Evolutionary conservation across 2,113 vertebrate species (phyloP).

Genomic region (Thunnus maccoyii): DNA sequence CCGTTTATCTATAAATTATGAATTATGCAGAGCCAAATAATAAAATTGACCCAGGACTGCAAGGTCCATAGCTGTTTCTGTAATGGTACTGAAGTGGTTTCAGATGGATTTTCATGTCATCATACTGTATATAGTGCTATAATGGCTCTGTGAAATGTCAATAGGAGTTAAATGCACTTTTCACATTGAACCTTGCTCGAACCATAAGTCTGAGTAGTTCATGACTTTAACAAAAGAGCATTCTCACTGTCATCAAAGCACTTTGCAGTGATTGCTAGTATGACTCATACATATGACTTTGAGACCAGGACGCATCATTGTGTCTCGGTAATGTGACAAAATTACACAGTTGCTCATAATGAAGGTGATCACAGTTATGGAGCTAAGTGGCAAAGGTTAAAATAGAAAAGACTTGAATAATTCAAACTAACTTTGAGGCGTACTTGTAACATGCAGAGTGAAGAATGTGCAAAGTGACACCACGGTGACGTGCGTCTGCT

Average conservation of each 20-base stretch:
- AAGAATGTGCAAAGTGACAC: neutral
- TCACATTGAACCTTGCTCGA: neutral
- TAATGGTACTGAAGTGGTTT: conserved; percentile 5
- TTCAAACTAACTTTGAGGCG: neutral
- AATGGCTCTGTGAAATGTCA: conserved; percentile 1
- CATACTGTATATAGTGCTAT: neutral
- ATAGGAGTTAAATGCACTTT: neutral
- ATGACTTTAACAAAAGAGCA: conserved; percentile 9
- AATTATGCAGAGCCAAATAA: conserved; percentile 3
- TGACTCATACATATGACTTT: neutral
- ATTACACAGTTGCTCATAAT: neutral
- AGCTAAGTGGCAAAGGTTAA: neutral
- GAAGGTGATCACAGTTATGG: neutral
- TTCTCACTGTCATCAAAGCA: neutral
- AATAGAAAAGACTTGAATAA: neutral
- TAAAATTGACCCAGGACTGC: neutral
- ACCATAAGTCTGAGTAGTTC: neutral
- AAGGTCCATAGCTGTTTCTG: neutral
- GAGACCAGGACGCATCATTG: too few relatives aligned
- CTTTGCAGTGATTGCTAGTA: neutral
- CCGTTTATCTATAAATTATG: neutral
- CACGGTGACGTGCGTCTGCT: conserved; percentile 15
- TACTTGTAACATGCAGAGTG: neutral
- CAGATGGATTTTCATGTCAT: neutral
- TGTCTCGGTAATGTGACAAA: neutral